Base-by-base conservation (phyloP, 2,797 vertebrate species). In the Sebastes ruberrimus region DNA sequence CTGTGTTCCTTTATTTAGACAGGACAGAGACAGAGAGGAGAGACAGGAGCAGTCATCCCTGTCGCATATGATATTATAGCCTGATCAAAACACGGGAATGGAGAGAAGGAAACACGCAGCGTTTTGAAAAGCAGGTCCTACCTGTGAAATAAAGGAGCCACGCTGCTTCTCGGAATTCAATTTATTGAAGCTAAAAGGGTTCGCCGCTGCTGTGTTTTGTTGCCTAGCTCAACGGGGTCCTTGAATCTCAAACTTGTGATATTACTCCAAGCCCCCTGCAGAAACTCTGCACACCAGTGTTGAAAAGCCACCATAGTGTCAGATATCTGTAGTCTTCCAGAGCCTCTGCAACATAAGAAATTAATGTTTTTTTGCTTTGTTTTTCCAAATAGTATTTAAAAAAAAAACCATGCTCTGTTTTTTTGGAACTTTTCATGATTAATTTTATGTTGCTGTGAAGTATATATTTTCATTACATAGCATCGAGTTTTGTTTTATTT, bases 11-110 rank as follows among this genome's bases (percentile, higher is more conserved):
- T 90, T 89, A 84, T 93, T 92, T 83, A 78, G 89, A 83, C 81
- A 67, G 88, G 87, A 86, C 72, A 63, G 82, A 84, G 84, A 79
- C 72, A 49, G 10, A 80, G 52, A 90, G 90, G 71, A 32, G 80
- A 91, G 86, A 71, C 96, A 95, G 92, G 94, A 92, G 89, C 94
- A 94, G 93, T 92, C 94, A 95, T 95, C 90, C 87, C 89, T 94
- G 90, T 91, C 95, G 91, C 89, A 93, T 95, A 95, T 96, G 92
- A 94, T 95, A 97, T 97, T 96, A 97, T 89, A 91, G 85, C 88
- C 86, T 64, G 91, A 93, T 94, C 86, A 88, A 89, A 92, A 80
- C 80, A 55, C 32, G 30, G 64, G 75, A 78, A 68, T 52, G 71
- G 72, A 61, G 63, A 65, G 83, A 72, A 63, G 52, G 62, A 20